Conservation (phyloP, 2,888 invertebrate species). For the Physocephala rufipes region DNA sequence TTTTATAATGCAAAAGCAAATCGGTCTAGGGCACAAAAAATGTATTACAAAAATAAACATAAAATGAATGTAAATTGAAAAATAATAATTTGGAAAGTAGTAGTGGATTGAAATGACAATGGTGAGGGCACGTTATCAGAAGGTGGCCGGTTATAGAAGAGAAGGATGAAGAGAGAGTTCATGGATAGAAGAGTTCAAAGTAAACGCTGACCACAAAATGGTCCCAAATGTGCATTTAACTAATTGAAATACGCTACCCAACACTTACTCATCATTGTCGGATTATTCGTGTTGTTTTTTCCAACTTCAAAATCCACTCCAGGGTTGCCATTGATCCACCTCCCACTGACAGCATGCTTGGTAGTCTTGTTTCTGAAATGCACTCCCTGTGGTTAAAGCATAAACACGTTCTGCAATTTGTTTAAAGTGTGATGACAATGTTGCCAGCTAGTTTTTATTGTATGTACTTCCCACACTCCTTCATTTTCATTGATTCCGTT, state of each 20-base stretch:
- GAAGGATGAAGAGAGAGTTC: neutral
- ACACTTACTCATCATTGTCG: constrained; percentile 20
- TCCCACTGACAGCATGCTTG: too few species aligned
- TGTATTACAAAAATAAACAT: constrained; percentile 3
- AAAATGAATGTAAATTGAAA: neutral
- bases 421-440: neutral
- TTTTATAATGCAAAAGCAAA: constrained; percentile 25
- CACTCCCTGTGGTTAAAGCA: neutral
- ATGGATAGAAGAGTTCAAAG: neutral
- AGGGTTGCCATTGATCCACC: too few species aligned
- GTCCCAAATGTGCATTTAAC: constrained; percentile 59
- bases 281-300: constrained; percentile 10
- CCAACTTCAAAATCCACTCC: neutral
- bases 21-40: neutral
- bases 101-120: neutral
- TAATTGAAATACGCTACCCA: constrained; percentile 57
- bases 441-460: neutral
- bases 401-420: constrained; percentile 14
- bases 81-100: neutral
- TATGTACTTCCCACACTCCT: neutral
- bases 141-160: neutral
- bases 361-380: neutral
- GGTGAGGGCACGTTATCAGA: neutral
- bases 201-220: constrained; percentile 58
- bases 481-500: too few species aligned